phyloP scores from a whole-genome alignment of 2,797 vertebrate species.

The Siniperca obscura region DNA sequence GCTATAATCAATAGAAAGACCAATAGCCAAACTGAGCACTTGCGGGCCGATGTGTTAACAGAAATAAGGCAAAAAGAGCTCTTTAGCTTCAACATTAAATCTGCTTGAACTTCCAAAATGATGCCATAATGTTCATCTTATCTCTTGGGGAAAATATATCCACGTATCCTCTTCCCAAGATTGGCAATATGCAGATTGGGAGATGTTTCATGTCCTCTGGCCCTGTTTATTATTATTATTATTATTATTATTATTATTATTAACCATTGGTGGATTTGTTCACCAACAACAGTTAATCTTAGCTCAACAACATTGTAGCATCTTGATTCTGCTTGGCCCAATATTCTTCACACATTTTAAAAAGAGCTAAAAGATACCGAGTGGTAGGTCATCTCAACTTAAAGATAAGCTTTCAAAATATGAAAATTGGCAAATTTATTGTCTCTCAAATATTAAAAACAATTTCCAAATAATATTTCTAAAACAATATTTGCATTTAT shows the following conservation, averaged over 20 bases:
- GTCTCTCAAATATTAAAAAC: conserved; percentile 67
- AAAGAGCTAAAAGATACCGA: conserved; percentile 41
- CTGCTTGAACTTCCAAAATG: conserved; percentile 28
- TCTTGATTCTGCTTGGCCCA: conserved; percentile 47
- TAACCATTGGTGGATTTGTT: conserved; percentile 36
- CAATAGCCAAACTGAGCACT: conserved; percentile 26
- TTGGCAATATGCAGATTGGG: conserved; percentile 16
- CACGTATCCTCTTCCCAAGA: conserved; percentile 16
- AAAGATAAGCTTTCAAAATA: conserved; percentile 58
- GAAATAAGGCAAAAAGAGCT: conserved; percentile 58
- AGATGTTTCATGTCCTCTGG: background rate
- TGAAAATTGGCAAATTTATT: conserved; percentile 65
- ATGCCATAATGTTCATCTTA: background rate
- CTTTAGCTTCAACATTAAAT: conserved; percentile 23
- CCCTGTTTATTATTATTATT: conserved; percentile 7
- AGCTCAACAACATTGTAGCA: conserved; percentile 19
- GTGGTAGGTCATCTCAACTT: conserved; percentile 47
- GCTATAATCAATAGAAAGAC: conserved; percentile 19
- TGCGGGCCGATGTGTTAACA: conserved; percentile 30
- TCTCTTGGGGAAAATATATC: conserved; percentile 12
- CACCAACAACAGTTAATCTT: conserved; percentile 12
- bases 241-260: conserved; percentile 1
- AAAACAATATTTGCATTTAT: conserved; percentile 71
- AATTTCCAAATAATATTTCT: conserved; percentile 62
- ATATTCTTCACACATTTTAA: conserved; percentile 34